phyloP scores from a whole-genome alignment of 2,797 vertebrate species.

The Scolopax bukidnonensis region DNA sequence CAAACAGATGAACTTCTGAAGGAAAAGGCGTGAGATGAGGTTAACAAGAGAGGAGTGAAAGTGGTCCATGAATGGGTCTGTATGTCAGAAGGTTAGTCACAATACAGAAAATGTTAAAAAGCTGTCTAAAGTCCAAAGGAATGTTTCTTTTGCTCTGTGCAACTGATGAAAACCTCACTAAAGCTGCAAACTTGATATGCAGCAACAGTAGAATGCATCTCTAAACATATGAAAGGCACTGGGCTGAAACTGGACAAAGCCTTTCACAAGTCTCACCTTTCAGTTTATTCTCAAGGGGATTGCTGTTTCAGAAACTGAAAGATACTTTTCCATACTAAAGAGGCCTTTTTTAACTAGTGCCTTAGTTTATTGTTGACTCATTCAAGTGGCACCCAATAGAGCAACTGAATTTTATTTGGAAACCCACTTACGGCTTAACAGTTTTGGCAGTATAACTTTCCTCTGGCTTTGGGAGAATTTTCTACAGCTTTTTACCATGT shows the following conservation, averaged over 20 bases:
- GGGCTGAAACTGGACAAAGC: conserved; percentile 55
- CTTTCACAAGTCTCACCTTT: conserved; percentile 66
- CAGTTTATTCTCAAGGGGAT: conserved; percentile 56
- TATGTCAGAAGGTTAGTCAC: conserved; percentile 5
- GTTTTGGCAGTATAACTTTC: conserved; percentile 59
- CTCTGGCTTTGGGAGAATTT: conserved; percentile 51
- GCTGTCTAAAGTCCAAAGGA: conserved; percentile 27
- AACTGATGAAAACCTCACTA: conserved; percentile 31
- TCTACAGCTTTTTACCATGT: conserved; percentile 53
- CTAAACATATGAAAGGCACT: conserved; percentile 45
- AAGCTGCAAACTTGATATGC: conserved; percentile 54
- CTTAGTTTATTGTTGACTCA: conserved; percentile 67
- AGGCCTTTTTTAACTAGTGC: conserved; percentile 24
- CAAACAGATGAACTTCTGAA: neutral
- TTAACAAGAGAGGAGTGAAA: neutral
- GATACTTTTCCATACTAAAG: conserved; percentile 62
- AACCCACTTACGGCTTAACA: conserved; percentile 47
- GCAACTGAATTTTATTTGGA: conserved; percentile 59
- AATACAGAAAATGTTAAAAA: conserved; percentile 27
- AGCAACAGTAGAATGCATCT: conserved; percentile 56
- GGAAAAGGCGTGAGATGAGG: neutral
- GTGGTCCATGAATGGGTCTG: conserved; percentile 1
- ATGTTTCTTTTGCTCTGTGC: conserved; percentile 32
- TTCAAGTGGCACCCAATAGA: conserved; percentile 65
- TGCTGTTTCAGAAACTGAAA: conserved; percentile 57